phyloP scores from a whole-genome alignment of 2,888 invertebrate genomes.

The Hermodice carunculata region DNA sequence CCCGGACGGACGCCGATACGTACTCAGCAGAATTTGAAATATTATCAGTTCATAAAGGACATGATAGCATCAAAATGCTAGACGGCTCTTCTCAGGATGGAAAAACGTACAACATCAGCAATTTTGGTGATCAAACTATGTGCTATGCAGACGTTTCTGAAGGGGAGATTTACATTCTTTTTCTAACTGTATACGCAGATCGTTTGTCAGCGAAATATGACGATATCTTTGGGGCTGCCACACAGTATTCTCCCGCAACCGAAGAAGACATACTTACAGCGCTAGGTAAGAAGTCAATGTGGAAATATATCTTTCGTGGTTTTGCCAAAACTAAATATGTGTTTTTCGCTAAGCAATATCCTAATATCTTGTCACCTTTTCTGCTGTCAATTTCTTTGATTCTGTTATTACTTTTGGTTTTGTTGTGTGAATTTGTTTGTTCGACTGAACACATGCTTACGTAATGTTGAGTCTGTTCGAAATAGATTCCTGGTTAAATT shows the following conservation, averaged over 20 bases:
- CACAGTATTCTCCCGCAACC: slow-evolving; percentile 49
- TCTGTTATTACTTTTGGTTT: too few relatives aligned
- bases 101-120: slow-evolving; percentile 59
- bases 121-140: slow-evolving; percentile 65
- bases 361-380: too few relatives aligned
- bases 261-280: slow-evolving; percentile 55
- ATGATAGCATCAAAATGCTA: slow-evolving; percentile 39
- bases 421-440: too few relatives aligned
- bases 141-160: slow-evolving; percentile 63
- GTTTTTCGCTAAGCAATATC: too few relatives aligned
- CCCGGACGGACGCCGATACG: slow-evolving; percentile 51
- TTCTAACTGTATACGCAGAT: slow-evolving; percentile 58
- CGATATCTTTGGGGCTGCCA: slow-evolving; percentile 66
- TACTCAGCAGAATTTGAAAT: slow-evolving; percentile 57
- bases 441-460: too few relatives aligned
- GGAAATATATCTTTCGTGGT: too few relatives aligned
- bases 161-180: slow-evolving; percentile 61
- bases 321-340: too few relatives aligned
- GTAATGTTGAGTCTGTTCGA: too few relatives aligned
- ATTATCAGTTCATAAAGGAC: slow-evolving; percentile 53
- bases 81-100: background rate
- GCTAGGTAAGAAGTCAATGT: slow-evolving; percentile 58
- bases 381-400: too few relatives aligned
- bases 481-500: too few relatives aligned
- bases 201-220: slow-evolving; percentile 66